phyloP scores from a whole-genome alignment of 2,797 vertebrate species.

The Nasua narica region DNA sequence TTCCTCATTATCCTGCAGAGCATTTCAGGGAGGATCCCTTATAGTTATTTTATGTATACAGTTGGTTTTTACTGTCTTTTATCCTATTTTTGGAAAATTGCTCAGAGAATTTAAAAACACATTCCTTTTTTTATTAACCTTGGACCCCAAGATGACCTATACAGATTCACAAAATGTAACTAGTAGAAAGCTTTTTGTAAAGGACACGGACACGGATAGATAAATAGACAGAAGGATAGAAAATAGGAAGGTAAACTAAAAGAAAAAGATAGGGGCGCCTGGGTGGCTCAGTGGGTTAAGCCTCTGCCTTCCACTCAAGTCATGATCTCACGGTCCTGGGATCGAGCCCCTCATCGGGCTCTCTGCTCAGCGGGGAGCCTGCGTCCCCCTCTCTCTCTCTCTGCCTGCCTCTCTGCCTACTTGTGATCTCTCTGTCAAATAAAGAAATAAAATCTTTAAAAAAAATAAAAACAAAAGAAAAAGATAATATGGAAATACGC shows the following conservation, averaged over 20 bases:
- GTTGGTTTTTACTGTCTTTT: conserved; percentile 17
- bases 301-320: no score
- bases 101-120: background rate
- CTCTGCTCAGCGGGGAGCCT: no score
- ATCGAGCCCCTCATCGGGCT: no score
- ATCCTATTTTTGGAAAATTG: background rate
- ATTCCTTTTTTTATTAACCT: background rate
- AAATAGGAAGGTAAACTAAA: background rate
- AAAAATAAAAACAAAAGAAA: no score
- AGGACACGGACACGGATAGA: background rate
- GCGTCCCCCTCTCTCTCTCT: no score
- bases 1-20: conserved; percentile 54
- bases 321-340: no score
- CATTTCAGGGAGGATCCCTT: background rate
- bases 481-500: background rate
- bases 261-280: background rate
- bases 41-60: background rate
- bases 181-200: background rate
- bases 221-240: no score
- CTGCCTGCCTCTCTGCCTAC: no score
- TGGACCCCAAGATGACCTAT: background rate
- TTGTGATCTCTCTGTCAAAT: no score
- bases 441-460: no score
- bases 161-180: background rate
- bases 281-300: no score